These are phyloP conservation scores for Ceratoteleas bidentatus DNA, from an alignment of 1,140 invertebrate species.

Conservation along the genomic window DNA sequence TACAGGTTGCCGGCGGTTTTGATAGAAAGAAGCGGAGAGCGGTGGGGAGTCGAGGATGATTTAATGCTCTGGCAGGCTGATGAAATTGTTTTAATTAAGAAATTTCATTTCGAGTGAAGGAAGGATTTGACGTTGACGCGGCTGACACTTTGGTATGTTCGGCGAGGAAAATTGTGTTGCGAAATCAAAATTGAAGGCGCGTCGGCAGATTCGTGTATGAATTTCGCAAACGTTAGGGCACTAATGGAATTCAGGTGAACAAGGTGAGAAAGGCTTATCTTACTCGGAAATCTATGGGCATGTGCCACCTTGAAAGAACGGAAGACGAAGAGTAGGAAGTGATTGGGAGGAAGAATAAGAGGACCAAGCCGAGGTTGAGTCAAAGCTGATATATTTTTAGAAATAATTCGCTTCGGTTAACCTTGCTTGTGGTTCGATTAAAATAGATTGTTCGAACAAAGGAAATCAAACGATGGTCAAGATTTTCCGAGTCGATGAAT, in stretches of 20 bases:
- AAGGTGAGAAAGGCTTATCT: conserved; percentile 70
- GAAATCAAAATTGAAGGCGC: background rate
- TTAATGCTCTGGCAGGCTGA: conserved; percentile 7
- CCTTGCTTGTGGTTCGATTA: conserved; percentile 40
- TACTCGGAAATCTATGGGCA: conserved; percentile 71
- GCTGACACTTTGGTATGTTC: too few species aligned
- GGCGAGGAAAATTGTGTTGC: too few species aligned
- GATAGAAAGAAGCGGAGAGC: conserved; percentile 25
- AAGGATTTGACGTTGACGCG: too few species aligned
- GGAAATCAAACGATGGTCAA: conserved; percentile 7
- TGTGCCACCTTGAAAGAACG: conserved; percentile 69
- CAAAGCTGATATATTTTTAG: conserved; percentile 40
- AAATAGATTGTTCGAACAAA: conserved; percentile 34
- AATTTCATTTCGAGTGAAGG: background rate
- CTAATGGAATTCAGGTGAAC: conserved; percentile 64
- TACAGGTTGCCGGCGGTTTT: conserved; percentile 22
- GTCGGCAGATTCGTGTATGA: background rate
- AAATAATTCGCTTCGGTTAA: conserved; percentile 35
- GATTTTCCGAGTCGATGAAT: background rate
- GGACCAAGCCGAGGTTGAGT: conserved; percentile 46
- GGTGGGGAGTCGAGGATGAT: conserved; percentile 15
- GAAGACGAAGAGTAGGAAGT: conserved; percentile 67
- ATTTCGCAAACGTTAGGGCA: conserved; percentile 16
- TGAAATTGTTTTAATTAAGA: conserved; percentile 10
- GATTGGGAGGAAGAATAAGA: conserved; percentile 36